Conservation (phyloP, 2,113 vertebrate genomes). For the Lynx canadensis region DNA sequence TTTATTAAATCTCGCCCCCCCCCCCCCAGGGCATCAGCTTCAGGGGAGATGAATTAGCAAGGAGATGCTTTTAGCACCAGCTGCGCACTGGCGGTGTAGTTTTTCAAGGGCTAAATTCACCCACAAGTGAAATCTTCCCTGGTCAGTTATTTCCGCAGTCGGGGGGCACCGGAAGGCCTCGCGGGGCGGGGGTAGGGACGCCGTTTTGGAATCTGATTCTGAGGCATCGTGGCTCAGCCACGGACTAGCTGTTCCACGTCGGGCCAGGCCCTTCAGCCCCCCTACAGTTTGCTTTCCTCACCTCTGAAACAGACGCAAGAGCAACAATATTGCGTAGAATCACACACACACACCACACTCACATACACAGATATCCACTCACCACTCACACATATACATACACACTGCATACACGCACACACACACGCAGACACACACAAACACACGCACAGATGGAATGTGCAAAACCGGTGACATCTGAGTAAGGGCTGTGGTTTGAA, state of each 20-base stretch:
- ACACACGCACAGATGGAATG: background rate
- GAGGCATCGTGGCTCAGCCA: rapidly evolving
- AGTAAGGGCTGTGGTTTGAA: rapidly evolving
- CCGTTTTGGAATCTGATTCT: too few relatives aligned
- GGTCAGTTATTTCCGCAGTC: too few relatives aligned
- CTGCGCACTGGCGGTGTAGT: rapidly evolving
- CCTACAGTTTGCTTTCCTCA: rapidly evolving
- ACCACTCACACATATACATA: rapidly evolving
- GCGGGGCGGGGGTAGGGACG: too few relatives aligned
- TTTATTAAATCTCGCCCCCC: background rate
- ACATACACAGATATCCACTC: rapidly evolving
- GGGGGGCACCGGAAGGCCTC: background rate
- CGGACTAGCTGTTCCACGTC: rapidly evolving
- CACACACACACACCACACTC: background rate
- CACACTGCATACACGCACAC: background rate
- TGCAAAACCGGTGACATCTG: rapidly evolving
- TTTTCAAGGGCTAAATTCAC: background rate
- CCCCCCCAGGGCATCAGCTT: background rate
- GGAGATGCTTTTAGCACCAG: background rate
- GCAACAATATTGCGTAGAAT: background rate
- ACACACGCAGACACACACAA: background rate
- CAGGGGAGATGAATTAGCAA: background rate
- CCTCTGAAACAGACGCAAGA: background rate
- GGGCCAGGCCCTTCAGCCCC: background rate
- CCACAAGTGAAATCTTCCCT: background rate